Evolutionary conservation across 2,888 invertebrate genomes (phyloP).

Genomic region (Spodoptera littoralis): DNA sequence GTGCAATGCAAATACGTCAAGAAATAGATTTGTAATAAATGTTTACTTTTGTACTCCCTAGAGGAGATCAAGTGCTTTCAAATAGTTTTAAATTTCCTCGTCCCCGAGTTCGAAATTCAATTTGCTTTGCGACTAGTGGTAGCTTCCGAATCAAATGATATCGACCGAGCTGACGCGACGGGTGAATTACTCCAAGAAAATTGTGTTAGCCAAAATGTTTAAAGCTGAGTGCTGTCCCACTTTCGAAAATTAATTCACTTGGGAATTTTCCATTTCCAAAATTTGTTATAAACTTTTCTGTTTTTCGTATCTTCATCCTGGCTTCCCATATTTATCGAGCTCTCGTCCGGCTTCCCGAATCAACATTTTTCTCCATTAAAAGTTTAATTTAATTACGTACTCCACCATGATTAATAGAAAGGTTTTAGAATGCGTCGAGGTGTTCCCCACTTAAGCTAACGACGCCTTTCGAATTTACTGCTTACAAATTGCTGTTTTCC

Average conservation of each 20-base stretch:
- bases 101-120: conserved; percentile 3
- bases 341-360: conserved; percentile 14
- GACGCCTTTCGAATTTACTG: conserved; percentile 35
- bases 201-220: conserved; percentile 28
- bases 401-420: conserved; percentile 18
- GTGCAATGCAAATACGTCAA: no score
- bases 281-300: conserved; percentile 55
- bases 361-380: conserved; percentile 40
- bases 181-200: conserved; percentile 41
- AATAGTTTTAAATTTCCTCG: neutral
- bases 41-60: neutral
- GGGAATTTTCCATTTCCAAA: conserved; percentile 40
- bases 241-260: conserved; percentile 59
- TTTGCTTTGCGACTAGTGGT: neutral
- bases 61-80: conserved; percentile 3
- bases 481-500: conserved; percentile 34
- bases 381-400: conserved; percentile 34
- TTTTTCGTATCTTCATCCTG: conserved; percentile 33
- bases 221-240: conserved; percentile 43
- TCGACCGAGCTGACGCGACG: conserved; percentile 4
- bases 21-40: no score
- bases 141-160: conserved; percentile 14
- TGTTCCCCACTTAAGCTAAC: conserved; percentile 36
- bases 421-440: conserved; percentile 14
- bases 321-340: conserved; percentile 39